phyloP scores from a whole-genome alignment of 2,113 vertebrate species.

The Macquaria ambigua region DNA sequence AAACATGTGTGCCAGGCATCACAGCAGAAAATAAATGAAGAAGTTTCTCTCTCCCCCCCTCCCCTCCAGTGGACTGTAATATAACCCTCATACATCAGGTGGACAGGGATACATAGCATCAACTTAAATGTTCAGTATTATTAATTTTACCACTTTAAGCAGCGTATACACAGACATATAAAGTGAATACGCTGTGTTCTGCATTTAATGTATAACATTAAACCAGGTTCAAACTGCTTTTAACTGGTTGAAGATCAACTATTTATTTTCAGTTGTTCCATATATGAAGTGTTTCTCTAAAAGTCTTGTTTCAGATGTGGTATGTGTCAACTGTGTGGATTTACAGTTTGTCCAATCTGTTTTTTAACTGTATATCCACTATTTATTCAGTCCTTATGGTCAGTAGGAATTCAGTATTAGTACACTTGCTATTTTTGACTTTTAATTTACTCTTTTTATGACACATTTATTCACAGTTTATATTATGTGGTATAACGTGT shows the following conservation, averaged over 20 bases:
- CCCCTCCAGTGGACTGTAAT: constrained; percentile 41
- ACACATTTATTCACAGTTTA: not conserved
- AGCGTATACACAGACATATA: not conserved
- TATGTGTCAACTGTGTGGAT: not conserved
- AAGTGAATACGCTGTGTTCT: constrained; percentile 9
- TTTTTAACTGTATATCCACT: not conserved
- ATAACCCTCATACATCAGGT: constrained; percentile 62
- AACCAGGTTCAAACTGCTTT: constrained; percentile 57
- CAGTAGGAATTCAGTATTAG: not conserved
- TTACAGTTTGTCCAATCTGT: not conserved
- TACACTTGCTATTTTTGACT: not conserved
- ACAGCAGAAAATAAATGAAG: constrained; percentile 70
- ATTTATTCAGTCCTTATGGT: not conserved
- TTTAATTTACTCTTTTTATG: not conserved
- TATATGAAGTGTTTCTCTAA: not conserved
- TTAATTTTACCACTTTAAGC: constrained; percentile 45
- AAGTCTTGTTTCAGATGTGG: not conserved
- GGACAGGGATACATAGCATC: constrained; percentile 38
- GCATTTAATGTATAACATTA: constrained; percentile 47
- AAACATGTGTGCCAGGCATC: constrained; percentile 79
- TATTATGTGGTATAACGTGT: not conserved
- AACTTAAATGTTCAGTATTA: constrained; percentile 34
- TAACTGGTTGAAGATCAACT: constrained; percentile 20
- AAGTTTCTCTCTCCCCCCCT: constrained; percentile 35
- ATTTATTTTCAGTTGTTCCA: constrained; percentile 13